A percentile compares a stretch with the other conserved stretches of the same genome.
These are phyloP conservation scores for Ciconia boyciana DNA, from an alignment of 2,113 vertebrate species.

Conservation along the genomic window DNA sequence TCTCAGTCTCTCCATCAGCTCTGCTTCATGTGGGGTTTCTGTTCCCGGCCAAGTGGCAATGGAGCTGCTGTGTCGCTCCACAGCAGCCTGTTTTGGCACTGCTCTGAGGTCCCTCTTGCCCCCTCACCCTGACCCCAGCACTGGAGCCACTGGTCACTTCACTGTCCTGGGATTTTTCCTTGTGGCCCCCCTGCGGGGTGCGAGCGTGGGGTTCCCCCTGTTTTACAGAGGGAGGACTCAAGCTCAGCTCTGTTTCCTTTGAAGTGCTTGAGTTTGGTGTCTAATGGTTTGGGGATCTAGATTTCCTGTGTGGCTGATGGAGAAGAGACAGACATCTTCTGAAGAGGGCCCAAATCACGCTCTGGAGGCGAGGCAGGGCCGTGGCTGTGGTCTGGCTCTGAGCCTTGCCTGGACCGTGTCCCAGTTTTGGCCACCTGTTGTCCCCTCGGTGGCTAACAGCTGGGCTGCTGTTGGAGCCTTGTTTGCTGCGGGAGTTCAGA, in stretches of 20 bases:
- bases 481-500: not conserved
- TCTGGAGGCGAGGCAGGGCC: not conserved
- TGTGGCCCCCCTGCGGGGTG: not conserved
- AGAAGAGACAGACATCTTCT: not conserved
- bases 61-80: not conserved
- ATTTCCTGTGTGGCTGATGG: not conserved
- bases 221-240: not conserved
- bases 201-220: rapidly evolving
- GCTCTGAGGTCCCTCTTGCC: not conserved
- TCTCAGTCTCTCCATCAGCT: not conserved
- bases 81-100: not conserved
- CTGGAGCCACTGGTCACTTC: not conserved
- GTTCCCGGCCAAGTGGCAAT: not conserved
- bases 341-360: not conserved
- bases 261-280: not conserved
- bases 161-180: not conserved
- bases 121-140: not conserved
- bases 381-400: not conserved
- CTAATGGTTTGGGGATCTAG: not conserved
- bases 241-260: not conserved
- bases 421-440: not conserved
- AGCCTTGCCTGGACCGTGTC: not conserved
- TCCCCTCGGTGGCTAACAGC: rapidly evolving
- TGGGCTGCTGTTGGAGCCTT: not conserved
- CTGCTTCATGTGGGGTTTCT: not conserved